phyloP scores from a whole-genome alignment of 53 echinoderm and acorn worm genomes.

The Mesocentrotus franciscanus region DNA sequence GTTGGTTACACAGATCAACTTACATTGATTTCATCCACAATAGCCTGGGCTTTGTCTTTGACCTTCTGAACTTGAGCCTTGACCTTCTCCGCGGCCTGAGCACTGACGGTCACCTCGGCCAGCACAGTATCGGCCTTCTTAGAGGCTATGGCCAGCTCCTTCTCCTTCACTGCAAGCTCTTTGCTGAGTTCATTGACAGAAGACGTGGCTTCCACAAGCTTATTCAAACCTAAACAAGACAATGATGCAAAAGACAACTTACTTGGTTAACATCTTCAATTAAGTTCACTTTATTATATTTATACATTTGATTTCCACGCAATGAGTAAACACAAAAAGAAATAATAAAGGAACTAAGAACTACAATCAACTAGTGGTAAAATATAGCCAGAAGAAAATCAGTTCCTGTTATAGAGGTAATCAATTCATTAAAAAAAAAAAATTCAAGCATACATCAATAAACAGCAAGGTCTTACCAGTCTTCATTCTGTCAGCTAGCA shows the following conservation, averaged over 20 bases:
- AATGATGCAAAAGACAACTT: neutral
- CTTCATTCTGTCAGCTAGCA: constrained; percentile 94
- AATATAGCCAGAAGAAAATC: no score
- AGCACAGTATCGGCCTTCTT: constrained; percentile 95
- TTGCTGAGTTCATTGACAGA: constrained; percentile 99
- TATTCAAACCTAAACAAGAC: constrained; percentile 80
- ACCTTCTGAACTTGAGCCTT: constrained; percentile 99
- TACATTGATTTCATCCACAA: constrained; percentile 98
- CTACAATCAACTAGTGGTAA: no score
- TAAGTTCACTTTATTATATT: neutral
- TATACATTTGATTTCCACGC: neutral
- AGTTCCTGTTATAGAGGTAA: no score
- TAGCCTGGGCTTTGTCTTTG: constrained; percentile 98
- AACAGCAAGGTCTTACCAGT: constrained; percentile 75
- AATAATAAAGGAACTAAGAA: no score
- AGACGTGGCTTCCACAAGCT: constrained; percentile 91
- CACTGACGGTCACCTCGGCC: constrained; percentile 99
- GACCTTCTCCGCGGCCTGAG: constrained; percentile 99
- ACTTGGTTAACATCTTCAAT: neutral
- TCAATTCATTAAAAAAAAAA: no score
- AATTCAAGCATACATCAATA: no score
- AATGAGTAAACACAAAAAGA: no score
- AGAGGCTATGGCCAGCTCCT: constrained; percentile 95
- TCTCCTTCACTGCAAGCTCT: constrained; percentile 97
- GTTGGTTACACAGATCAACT: constrained; percentile 42